Conservation (phyloP, 2,888 invertebrate genomes). For the Junonia oenone region DNA sequence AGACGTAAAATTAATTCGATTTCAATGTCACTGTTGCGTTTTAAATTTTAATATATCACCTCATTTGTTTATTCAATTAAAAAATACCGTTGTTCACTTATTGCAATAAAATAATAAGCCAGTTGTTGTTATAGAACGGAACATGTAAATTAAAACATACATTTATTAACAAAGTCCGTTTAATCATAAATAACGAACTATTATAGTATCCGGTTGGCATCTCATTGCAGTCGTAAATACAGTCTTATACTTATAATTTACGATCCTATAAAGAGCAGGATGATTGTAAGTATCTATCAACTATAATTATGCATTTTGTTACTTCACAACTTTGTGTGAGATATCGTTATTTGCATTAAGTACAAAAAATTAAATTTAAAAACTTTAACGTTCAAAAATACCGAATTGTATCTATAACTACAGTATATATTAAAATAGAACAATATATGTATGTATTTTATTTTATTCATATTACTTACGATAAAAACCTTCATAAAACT, state of each 20-base stretch:
- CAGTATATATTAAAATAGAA: no score
- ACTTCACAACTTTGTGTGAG: not conserved
- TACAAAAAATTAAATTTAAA: no score
- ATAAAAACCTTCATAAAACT: no score
- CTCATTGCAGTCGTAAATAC: constrained; percentile 7
- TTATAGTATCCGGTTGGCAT: constrained; percentile 11
- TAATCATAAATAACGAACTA: constrained; percentile 8
- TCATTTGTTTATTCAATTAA: not conserved
- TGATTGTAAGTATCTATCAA: not conserved
- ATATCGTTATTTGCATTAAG: not conserved
- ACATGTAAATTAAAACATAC: not conserved
- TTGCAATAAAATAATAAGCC: not conserved
- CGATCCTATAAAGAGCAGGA: not conserved
- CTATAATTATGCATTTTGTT: not conserved
- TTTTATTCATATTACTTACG: no score
- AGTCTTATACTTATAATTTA: not conserved
- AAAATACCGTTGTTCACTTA: not conserved
- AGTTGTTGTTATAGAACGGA: not conserved
- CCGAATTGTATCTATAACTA: no score
- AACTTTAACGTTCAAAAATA: no score
- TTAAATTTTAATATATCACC: not conserved
- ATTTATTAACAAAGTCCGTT: constrained; percentile 2
- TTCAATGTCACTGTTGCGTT: not conserved
- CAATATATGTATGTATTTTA: no score
- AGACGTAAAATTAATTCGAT: not conserved